Conservation (phyloP, 2,888 invertebrate species). For the Thymelicus sylvestris region DNA sequence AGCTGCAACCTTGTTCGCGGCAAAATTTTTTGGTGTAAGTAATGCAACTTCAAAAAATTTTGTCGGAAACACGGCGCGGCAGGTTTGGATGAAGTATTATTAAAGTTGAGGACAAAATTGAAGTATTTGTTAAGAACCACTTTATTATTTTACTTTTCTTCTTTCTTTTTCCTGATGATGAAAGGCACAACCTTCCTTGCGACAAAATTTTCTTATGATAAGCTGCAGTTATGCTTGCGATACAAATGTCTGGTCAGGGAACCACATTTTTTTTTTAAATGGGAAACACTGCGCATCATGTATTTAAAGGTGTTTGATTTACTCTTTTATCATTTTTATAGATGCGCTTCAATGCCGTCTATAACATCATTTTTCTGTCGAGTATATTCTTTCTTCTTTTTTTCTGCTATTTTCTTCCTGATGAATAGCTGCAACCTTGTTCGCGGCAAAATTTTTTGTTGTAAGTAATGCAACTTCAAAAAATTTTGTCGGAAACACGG, state of each 20-base stretch:
- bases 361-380: too few species aligned
- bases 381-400: too few species aligned
- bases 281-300: background rate
- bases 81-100: background rate
- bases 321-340: too few species aligned
- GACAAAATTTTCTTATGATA: background rate
- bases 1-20: constrained; percentile 1
- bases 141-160: background rate
- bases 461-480: background rate
- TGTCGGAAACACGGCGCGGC: constrained; percentile 8
- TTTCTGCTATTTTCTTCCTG: background rate
- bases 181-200: background rate
- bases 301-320: too few species aligned
- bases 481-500: constrained; percentile 17
- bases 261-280: background rate
- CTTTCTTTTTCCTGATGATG: background rate
- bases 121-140: too few species aligned
- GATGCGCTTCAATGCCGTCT: too few species aligned
- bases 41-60: background rate
- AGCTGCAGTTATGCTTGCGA: too few species aligned
- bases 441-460: too few species aligned
- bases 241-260: background rate
- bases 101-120: too few species aligned
- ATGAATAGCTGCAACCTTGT: background rate
- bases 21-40: background rate